Evolutionary conservation across 2,797 vertebrate genomes (phyloP).

Genomic region (Etheostoma perlongum): DNA sequence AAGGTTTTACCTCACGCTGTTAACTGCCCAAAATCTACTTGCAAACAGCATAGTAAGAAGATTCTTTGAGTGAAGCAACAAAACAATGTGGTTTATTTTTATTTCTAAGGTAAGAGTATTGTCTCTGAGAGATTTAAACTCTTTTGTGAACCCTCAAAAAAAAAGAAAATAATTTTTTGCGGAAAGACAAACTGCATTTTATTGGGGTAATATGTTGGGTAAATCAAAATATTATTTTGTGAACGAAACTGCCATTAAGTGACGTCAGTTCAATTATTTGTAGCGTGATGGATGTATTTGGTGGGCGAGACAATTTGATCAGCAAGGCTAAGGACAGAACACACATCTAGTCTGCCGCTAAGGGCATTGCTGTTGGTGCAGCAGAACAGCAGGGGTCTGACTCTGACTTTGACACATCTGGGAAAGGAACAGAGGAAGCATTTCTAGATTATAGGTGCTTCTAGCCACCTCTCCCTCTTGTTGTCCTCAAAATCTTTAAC

Average conservation of each 20-base stretch:
- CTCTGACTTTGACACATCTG: slow-evolving; percentile 34
- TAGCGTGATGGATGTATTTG: slow-evolving; percentile 41
- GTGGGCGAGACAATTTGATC: slow-evolving; percentile 39
- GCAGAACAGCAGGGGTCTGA: slow-evolving; percentile 36
- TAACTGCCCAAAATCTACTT: slow-evolving; percentile 2
- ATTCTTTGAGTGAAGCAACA: slow-evolving; percentile 50
- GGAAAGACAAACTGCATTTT: slow-evolving; percentile 23
- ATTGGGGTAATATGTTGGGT: background rate
- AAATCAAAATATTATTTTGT: slow-evolving; percentile 48
- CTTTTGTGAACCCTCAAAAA: slow-evolving; percentile 24
- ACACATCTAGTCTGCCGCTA: slow-evolving; percentile 22
- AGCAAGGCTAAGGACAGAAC: slow-evolving; percentile 7
- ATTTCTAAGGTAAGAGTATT: slow-evolving; percentile 36
- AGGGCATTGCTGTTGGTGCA: slow-evolving; percentile 21
- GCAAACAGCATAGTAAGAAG: slow-evolving; percentile 21
- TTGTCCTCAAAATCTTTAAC: slow-evolving; percentile 45
- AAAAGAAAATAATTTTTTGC: slow-evolving; percentile 7
- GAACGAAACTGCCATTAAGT: slow-evolving; percentile 46
- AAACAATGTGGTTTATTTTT: slow-evolving; percentile 51
- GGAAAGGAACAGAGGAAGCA: slow-evolving; percentile 20
- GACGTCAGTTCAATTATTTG: slow-evolving; percentile 48
- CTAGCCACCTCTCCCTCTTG: slow-evolving; percentile 31
- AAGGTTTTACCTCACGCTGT: slow-evolving; percentile 39
- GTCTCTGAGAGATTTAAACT: slow-evolving; percentile 15
- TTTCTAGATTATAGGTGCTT: slow-evolving; percentile 33